Conservation (phyloP, 2,888 invertebrate species). For the Ferdinandea cuprea region DNA sequence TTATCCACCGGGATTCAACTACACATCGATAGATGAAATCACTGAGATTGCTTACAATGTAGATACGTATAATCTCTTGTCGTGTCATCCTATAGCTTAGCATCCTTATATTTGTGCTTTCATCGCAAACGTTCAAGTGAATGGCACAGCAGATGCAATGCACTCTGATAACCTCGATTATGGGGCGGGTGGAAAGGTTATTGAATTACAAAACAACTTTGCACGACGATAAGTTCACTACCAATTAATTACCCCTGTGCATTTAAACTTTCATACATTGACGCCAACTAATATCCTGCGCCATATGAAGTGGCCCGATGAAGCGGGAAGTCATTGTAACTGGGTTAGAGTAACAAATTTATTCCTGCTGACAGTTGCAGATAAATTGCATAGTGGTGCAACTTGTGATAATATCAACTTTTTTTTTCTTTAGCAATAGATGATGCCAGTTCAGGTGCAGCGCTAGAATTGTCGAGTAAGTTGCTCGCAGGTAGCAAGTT, state of each 20-base stretch:
- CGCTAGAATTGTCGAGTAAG: background rate
- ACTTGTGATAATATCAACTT: constrained; percentile 67
- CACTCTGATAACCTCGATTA: constrained; percentile 35
- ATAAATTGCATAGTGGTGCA: constrained; percentile 72
- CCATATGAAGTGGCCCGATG: constrained; percentile 14
- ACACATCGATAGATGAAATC: background rate
- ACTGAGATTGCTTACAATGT: constrained; percentile 4
- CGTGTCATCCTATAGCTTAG: constrained; percentile 39
- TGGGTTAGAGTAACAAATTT: constrained; percentile 74
- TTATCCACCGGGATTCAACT: background rate
- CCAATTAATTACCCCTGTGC: constrained; percentile 23
- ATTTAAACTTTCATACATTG: constrained; percentile 51
- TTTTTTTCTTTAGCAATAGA: constrained; percentile 24
- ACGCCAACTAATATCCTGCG: constrained; percentile 43
- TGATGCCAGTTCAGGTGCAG: constrained; percentile 58
- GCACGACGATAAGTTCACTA: constrained; percentile 16
- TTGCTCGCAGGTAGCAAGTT: constrained; percentile 13
- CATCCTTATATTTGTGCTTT: too few relatives aligned
- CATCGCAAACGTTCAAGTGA: constrained; percentile 44
- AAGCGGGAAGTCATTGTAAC: constrained; percentile 52
- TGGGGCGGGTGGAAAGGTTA: constrained; percentile 33
- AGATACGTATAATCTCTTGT: constrained; percentile 7
- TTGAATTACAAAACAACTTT: constrained; percentile 18
- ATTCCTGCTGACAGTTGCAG: constrained; percentile 70
- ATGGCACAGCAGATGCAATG: constrained; percentile 36